phyloP scores from a whole-genome alignment of 1,140 invertebrate genomes.

The Drosophila mauritiana region DNA sequence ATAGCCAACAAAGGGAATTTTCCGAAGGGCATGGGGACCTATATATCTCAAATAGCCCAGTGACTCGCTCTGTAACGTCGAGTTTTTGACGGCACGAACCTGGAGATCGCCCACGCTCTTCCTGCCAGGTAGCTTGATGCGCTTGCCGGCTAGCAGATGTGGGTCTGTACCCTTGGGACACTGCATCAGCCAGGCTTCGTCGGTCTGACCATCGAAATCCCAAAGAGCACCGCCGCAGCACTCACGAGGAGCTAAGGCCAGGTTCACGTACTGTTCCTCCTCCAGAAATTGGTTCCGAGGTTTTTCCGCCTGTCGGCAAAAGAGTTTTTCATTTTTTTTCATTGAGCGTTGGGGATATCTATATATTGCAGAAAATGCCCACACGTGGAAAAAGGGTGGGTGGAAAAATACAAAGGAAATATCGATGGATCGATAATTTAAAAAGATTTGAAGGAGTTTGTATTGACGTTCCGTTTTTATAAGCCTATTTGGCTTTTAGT shows the following conservation, averaged over 20 bases:
- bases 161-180: conserved; percentile 51
- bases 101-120: conserved; percentile 44
- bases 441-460: no score
- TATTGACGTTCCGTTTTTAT: no score
- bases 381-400: no score
- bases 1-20: conserved; percentile 29
- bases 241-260: background rate
- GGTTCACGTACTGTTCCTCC: conserved; percentile 7
- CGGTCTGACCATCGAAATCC: conserved; percentile 30
- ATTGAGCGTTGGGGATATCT: no score
- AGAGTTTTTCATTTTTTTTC: no score
- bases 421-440: no score
- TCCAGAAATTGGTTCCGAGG: conserved; percentile 27
- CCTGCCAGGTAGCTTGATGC: conserved; percentile 60
- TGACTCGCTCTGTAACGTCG: background rate
- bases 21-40: conserved; percentile 29
- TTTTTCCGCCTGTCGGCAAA: background rate
- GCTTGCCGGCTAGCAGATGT: conserved; percentile 19
- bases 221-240: conserved; percentile 25
- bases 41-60: conserved; percentile 55
- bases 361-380: no score
- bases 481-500: no score
- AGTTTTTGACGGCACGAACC: conserved; percentile 34
- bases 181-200: conserved; percentile 68
- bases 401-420: no score